Base-by-base conservation (phyloP, 2,888 invertebrate species). In the Noctua comes region DNA sequence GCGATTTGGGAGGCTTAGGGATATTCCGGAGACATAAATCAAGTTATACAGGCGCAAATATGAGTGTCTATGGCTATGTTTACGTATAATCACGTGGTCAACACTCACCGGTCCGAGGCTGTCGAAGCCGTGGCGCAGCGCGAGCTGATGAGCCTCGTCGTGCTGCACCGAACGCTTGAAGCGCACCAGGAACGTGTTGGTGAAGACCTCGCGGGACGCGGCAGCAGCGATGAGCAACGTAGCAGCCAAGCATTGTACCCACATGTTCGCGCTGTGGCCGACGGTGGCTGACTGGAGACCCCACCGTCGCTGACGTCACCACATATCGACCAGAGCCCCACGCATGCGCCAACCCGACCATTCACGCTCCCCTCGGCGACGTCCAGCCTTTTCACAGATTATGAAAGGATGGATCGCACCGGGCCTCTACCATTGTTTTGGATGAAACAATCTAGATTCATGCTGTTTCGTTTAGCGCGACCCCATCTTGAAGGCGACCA, bases 161-260 rank as follows among this genome's bases (percentile, higher is more conserved):
- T 97, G 98, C 79, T 98, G 98, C 82, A 98, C 98, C 84, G 98
- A 98, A 89, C 98, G 97, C 93, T 98, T 98, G 96, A 99, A 98
- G 90, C 98, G 98, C 91, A 99, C 99, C 94, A 99, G 97, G 97
- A 99, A 99, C 77, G 99, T 98, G 96, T 99, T 99, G 94, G 99
- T 99, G 97, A 99, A 99, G 91, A 99, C 98, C 93, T 99, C 98
- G 89, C 93, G 94, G 81, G 95, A 95, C 85, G 94, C 93, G 88
- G 91, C 93, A 90, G 94, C 94, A 89, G 95, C 94, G 90, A 95
- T 91, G 93, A 97, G 93, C 93, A 95, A 92, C 85, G 94, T 93
- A 73, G 93, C 94, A 91, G 96, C 94, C 92, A 96, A 92, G 91
- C 95, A 96, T 95, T 93, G 94, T 84, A 96, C 90, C 96, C 96